A percentile compares a stretch with the other conserved stretches of the same genome.
Evolutionary conservation across 2,113 vertebrate species (phyloP).

Genomic region (Otus sunia): DNA sequence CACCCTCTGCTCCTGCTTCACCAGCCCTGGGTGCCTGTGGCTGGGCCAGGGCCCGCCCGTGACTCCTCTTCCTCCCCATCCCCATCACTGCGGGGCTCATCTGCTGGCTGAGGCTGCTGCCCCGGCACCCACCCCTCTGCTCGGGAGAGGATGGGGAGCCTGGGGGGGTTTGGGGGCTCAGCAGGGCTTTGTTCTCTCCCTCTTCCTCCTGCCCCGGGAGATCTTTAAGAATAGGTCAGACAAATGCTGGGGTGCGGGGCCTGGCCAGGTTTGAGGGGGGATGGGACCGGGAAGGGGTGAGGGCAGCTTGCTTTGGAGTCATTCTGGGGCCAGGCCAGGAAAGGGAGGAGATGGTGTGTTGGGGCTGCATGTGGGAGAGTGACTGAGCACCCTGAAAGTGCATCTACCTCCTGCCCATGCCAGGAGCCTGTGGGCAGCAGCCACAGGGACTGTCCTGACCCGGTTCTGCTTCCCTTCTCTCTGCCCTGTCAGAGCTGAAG

Average conservation of each 20-base stretch:
- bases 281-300: too few relatives aligned
- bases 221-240: too few relatives aligned
- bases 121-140: neutral
- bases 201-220: neutral
- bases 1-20: neutral
- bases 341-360: neutral
- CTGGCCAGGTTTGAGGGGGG: neutral
- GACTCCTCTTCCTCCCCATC: neutral
- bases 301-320: neutral
- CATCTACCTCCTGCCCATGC: neutral
- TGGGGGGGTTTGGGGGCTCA: neutral
- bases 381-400: neutral
- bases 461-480: neutral
- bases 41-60: neutral
- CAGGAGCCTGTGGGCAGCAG: neutral
- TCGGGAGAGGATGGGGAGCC: neutral
- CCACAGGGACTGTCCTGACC: neutral
- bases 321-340: too few relatives aligned
- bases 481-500: neutral
- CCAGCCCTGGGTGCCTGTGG: neutral
- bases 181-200: neutral
- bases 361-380: neutral
- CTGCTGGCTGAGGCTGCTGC: neutral
- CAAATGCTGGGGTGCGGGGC: too few relatives aligned
- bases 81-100: neutral